phyloP scores from a whole-genome alignment of 2,888 invertebrate species.

The Caenorhabditis wallacei region DNA sequence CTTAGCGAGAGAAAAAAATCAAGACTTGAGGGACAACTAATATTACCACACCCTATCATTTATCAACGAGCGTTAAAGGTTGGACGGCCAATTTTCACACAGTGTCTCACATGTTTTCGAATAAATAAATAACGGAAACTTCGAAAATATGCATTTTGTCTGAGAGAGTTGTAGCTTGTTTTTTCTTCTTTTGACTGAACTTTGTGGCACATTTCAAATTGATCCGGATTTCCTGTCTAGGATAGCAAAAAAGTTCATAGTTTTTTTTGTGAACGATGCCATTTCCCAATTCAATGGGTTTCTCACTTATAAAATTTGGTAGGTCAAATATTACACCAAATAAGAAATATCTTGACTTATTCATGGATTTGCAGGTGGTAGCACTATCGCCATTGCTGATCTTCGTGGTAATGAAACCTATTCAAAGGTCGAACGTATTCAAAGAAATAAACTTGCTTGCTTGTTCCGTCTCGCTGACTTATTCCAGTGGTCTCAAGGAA shows the following conservation, averaged over 20 bases:
- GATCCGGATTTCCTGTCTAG: slow-evolving; percentile 40
- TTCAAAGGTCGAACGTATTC: slow-evolving; percentile 63
- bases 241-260: slow-evolving; percentile 1
- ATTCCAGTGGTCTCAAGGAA: slow-evolving; percentile 72
- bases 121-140: not conserved
- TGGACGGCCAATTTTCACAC: slow-evolving; percentile 18
- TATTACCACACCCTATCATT: slow-evolving; percentile 55
- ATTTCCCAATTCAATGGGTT: slow-evolving; percentile 13
- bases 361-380: slow-evolving; percentile 40
- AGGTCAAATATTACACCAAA: not conserved
- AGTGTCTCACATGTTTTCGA: slow-evolving; percentile 25
- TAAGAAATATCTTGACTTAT: not conserved
- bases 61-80: slow-evolving; percentile 27
- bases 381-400: slow-evolving; percentile 69
- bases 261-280: not conserved
- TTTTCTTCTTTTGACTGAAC: not conserved
- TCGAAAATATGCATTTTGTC: not conserved
- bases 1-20: not conserved
- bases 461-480: slow-evolving; percentile 69
- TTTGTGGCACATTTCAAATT: not conserved
- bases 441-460: slow-evolving; percentile 69
- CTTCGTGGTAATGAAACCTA: slow-evolving; percentile 61
- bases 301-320: slow-evolving; percentile 12
- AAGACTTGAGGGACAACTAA: slow-evolving; percentile 5
- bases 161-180: not conserved